A percentile compares a stretch with the other conserved stretches of the same genome.
Evolutionary conservation across 1,140 invertebrate genomes (phyloP).

Genomic region (Kradibia gibbosae): DNA sequence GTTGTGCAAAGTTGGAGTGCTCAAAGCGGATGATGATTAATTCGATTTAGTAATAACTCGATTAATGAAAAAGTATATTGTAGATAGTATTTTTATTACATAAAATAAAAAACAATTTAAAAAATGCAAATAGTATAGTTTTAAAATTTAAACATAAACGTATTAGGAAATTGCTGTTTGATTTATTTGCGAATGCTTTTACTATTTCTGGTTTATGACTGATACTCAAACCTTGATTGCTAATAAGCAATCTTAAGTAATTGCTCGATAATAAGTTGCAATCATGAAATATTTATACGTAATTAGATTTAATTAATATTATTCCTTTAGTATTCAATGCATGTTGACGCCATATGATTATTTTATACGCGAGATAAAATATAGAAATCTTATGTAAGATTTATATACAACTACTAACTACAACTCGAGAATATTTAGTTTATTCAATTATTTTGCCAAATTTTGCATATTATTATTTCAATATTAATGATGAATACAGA

Average conservation of each 20-base stretch:
- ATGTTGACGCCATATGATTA: neutral
- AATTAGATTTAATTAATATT: constrained; percentile 3
- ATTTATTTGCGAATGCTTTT: neutral
- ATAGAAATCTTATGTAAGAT: neutral
- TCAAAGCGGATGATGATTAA: neutral
- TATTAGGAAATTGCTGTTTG: neutral
- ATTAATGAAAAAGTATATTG: neutral
- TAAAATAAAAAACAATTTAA: too few species aligned
- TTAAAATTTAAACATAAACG: neutral
- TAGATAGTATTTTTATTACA: neutral
- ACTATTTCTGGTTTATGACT: neutral
- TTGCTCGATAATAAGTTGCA: neutral
- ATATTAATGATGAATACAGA: neutral
- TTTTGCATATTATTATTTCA: neutral
- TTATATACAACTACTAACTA: neutral
- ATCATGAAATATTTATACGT: neutral
- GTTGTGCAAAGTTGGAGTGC: neutral
- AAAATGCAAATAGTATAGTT: too few species aligned
- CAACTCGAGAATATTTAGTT: neutral
- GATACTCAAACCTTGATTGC: neutral
- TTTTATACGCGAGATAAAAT: neutral
- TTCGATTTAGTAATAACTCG: neutral
- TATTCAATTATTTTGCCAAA: neutral
- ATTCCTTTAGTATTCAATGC: neutral
- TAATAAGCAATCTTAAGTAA: neutral